Base-by-base conservation (phyloP, 2,113 vertebrate genomes). In the Uria lomvia region DNA sequence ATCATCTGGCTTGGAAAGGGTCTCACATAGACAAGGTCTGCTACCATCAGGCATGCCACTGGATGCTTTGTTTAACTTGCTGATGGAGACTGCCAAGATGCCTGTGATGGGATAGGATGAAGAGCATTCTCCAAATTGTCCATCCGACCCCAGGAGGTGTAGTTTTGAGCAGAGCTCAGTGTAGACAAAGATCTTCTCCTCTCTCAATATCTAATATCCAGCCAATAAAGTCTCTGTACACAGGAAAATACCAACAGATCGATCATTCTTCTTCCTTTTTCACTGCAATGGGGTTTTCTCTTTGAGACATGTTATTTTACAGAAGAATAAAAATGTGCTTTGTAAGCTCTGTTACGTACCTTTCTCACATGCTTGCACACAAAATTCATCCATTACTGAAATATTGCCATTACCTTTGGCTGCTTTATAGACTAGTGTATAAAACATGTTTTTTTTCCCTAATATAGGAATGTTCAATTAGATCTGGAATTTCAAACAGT, bases 141-240 rank as follows among this genome's bases (percentile, higher is more conserved):
- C 5, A 9, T 65, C 43, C 6, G 12, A 13, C 6, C 7, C 3
- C 0, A 0, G 14, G 21, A 47, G 29, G 3, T 4, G 8, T 65
- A 50, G 15, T 59, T 72, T 75, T 68, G 15, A 30, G 29, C 27
- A 58, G 49, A 56, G 40, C 7, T 76, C 15, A 26, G 12, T 47
- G 22, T 26, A 84, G 26, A 29, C 8, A 23, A 3, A 0, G 15
- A 58, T 81, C 18, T 52, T 62, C 0, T 2, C 11, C 5, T 73
- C 42, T 90, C 8, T 68, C 5, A 21, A 1, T 65, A 14, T 43
- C 19, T 62, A 36, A 34, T 63, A 71, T 16, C 5, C 12, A 38
- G 27, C 49, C 47, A 82, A 40, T n/a, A 62, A 67, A 66, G 12
- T 63, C 26, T 50, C 29, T 88, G 23, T 68, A 17, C 11, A 2